phyloP scores from a whole-genome alignment of 2,797 vertebrate genomes.

The Melopsittacus undulatus region DNA sequence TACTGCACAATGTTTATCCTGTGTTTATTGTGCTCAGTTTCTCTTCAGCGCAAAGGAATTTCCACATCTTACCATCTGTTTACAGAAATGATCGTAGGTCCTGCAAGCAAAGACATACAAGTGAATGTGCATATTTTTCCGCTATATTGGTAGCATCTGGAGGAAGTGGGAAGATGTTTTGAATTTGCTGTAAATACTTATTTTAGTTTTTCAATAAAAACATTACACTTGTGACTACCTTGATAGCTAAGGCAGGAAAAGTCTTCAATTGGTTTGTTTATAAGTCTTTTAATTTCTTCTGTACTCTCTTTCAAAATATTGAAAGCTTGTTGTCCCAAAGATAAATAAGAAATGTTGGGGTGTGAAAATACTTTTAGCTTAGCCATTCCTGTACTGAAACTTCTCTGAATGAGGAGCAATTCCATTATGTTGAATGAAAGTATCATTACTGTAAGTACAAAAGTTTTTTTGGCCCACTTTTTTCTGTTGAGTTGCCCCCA shows the following conservation, averaged over 20 bases:
- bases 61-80: slow-evolving; percentile 16
- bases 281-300: neutral
- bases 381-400: slow-evolving; percentile 28
- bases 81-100: slow-evolving; percentile 1
- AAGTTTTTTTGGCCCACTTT: neutral
- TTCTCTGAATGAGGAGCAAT: neutral
- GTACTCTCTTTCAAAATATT: neutral
- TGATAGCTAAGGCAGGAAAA: neutral
- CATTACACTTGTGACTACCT: neutral
- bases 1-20: neutral
- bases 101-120: neutral
- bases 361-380: neutral
- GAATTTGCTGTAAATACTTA: slow-evolving; percentile 5
- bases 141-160: neutral
- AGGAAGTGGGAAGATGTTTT: slow-evolving; percentile 48
- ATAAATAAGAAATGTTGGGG: neutral
- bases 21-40: neutral
- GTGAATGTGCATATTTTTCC: neutral
- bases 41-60: neutral
- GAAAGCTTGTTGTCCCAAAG: neutral
- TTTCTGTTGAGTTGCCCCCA: neutral
- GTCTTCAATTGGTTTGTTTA: neutral
- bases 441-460: neutral
- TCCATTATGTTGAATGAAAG: neutral
- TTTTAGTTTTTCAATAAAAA: slow-evolving; percentile 19